Base-by-base conservation (phyloP, 1,140 invertebrate genomes). In the Epicauta chinensis region DNA sequence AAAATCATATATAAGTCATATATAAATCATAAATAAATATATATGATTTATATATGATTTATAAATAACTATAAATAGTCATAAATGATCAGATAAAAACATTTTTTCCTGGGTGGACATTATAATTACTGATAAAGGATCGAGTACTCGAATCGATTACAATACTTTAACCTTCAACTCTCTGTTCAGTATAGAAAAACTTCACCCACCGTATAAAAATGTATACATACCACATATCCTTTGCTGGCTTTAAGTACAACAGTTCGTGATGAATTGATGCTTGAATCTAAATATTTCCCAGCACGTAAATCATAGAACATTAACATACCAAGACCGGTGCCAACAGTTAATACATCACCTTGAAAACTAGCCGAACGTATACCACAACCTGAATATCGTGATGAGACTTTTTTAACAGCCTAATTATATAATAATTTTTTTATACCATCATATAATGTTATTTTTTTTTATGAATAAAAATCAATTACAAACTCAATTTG, bases 261-360 rank as follows among this genome's bases (percentile, higher is more conserved):
- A 0, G 89, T 91, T 62, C 89, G 80, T 15, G 87, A 87, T 1
- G 89, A 87, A 71, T 92, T 91, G 16, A 91, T 89, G 58, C 86
- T 89, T 45, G 87, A 90, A 67, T 96, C 91, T 30, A 97, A 71
- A 73, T 95, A 97, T 72, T 93, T 93, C 41, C 86, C 84, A 49
- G 89, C 91, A 60, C 87, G 80, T 38, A 96, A 74, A 70, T 98
- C 94, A 68, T 94, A 97, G 71, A 98, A 97, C 77, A 97, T 84
- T 1, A 98, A 74, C 70, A 89, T 82, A 39, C 93, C 93, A 36
- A 91, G 77, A 0, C 93, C 93, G 3, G 93, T 97, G 11, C 93
- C 93, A 59, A 97, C 91, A 2, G 93, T 96, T 49, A 97, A 74
- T 57, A 96, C 81, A 63, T 93, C 82, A 0, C 86, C 86, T 65